Evolutionary conservation across 2,888 invertebrate genomes (phyloP), one percentile per base, ranked within the genome.

Genomic region (Aleiodes testaceus): DNA sequence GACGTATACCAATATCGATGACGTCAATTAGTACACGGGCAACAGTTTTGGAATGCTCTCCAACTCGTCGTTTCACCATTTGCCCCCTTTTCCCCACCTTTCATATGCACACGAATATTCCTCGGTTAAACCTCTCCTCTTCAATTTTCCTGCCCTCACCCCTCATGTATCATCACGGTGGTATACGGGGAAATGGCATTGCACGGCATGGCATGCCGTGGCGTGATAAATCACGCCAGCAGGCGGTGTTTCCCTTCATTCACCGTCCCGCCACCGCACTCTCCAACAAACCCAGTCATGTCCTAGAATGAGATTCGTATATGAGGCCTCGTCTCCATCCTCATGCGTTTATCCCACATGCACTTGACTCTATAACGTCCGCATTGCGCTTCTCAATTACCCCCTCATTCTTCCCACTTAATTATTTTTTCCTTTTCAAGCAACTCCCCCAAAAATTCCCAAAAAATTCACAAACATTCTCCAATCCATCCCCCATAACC

Each of bases 1-100:
- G 84, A 85, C 86, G 85, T 82, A 85, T 84, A 85, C 84, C 85
- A 84, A 86, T 87, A 87, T 87, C 87, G 86, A 87, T 86, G 86
- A 86, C 85, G 87, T 86, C 85, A 86, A 87, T 86, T 87, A 87
- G 86, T 84, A 84, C 80, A 82, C 82, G 81, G 80, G 80, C 79
- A 80, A 79, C 81, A 75, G 49, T 65, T 63, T 66, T 67, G 69
- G 66, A 36, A 36, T 36, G 36, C 47, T 68, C 16, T 55, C 36
- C 11, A 1, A 20, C 47, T 45, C 63, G 45, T 63, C 45, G 22
- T 45, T 61, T 18, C 11, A 20, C 72, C 73, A 74, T 72, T 67
- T 73, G 77, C 66, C 72, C 79, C 76, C 75, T 76, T 77, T 77
- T 78, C 52, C 20, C 64, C 47, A 26, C 36, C 52, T 45, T 44